Evolutionary conservation across 1,140 invertebrate genomes (phyloP).

Genomic region (Delia radicum): DNA sequence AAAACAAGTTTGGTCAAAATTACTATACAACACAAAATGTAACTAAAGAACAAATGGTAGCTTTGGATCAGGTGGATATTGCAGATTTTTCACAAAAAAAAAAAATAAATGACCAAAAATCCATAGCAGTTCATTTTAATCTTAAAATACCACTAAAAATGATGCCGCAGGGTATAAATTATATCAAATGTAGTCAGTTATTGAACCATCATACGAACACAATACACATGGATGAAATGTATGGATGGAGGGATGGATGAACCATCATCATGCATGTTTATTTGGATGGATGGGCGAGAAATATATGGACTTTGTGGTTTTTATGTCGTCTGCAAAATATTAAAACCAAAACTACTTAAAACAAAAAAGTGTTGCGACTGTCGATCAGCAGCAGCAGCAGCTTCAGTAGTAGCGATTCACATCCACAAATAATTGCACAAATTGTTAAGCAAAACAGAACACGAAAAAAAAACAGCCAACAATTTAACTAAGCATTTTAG

Average conservation of each 20-base stretch:
- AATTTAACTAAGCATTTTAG: neutral
- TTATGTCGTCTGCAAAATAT: neutral
- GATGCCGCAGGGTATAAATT: neutral
- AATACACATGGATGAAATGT: neutral
- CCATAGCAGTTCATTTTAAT: neutral
- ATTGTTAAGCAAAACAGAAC: neutral
- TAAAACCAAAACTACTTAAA: neutral
- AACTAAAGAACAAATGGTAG: neutral
- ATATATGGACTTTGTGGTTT: neutral
- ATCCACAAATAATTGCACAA: neutral
- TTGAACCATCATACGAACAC: neutral
- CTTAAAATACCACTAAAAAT: neutral
- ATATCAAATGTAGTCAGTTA: neutral
- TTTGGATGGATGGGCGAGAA: too few relatives aligned
- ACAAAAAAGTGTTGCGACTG: conserved; percentile 3
- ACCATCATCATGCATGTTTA: neutral
- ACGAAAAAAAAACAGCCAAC: neutral
- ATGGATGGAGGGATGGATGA: neutral
- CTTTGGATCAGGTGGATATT: neutral
- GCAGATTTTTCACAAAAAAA: neutral
- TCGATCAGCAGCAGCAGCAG: neutral
- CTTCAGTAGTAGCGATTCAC: neutral
- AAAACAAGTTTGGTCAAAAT: neutral
- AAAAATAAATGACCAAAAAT: neutral
- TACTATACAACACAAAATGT: neutral